A percentile compares a stretch with the other conserved stretches of the same genome.
Conservation (phyloP, 2,797 vertebrate genomes). For the Triplophysa bombifrons region DNA sequence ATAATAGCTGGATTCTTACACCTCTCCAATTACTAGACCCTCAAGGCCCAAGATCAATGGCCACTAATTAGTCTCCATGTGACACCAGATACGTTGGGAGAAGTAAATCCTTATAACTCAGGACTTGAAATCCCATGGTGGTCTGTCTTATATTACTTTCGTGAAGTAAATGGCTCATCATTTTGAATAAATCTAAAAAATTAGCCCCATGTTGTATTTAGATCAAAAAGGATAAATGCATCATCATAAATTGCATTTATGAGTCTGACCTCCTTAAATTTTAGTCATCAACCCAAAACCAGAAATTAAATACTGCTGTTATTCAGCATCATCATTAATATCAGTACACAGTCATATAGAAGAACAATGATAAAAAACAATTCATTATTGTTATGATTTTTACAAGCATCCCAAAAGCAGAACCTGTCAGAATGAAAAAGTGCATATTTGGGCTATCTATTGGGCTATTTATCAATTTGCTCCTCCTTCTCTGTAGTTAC, state of each 20-base stretch:
- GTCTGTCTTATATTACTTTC: constrained; percentile 8
- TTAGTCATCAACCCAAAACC: too few species aligned
- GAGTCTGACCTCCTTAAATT: too few species aligned
- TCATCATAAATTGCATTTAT: too few species aligned
- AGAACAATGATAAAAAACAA: neutral
- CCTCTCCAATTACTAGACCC: constrained; percentile 39
- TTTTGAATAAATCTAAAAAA: neutral
- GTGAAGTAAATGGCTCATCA: neutral
- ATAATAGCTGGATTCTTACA: constrained; percentile 39
- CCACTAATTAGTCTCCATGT: constrained; percentile 68
- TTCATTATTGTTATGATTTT: neutral
- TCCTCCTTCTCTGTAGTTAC: constrained; percentile 21
- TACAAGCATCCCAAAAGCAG: constrained; percentile 5
- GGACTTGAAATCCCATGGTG: neutral
- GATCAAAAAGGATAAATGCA: too few species aligned
- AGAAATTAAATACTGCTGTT: too few species aligned
- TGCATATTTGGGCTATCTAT: neutral
- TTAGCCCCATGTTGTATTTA: too few species aligned
- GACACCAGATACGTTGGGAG: constrained; percentile 62
- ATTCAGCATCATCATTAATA: too few species aligned
- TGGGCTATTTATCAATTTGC: constrained; percentile 18
- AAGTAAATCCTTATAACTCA: constrained; percentile 27
- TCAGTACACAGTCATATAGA: too few species aligned
- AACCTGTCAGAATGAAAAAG: constrained; percentile 32
- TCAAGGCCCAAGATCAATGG: constrained; percentile 50